These are phyloP conservation scores for Montipora capricornis DNA, from an alignment of 64 coral and sea anemone species.

Conservation along the genomic window DNA sequence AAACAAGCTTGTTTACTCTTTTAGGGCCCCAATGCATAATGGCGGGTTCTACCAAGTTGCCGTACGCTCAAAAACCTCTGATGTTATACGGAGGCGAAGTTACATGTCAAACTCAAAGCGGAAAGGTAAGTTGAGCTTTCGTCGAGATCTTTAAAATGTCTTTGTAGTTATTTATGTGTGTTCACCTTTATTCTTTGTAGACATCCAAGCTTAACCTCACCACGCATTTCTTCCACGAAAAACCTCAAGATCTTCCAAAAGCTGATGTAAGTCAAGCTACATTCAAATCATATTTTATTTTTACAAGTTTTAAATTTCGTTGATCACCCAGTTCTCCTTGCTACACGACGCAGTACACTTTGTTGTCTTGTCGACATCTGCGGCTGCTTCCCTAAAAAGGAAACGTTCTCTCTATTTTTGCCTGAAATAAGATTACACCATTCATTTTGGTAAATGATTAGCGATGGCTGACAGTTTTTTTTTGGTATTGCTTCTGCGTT, in stretches of 20 bases:
- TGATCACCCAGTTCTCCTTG: no score
- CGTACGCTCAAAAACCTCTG: constrained; percentile 90
- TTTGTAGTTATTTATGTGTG: background rate
- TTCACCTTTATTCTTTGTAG: constrained; percentile 25
- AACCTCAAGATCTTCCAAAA: constrained; percentile 91
- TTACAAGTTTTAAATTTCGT: background rate
- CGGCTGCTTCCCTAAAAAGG: no score
- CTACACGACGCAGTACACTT: no score
- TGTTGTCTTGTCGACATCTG: no score
- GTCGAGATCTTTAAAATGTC: background rate
- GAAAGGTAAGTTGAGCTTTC: constrained; percentile 72
- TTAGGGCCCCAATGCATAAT: constrained; percentile 90
- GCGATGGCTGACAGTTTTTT: no score
- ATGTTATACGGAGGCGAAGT: constrained; percentile 96
- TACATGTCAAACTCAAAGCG: constrained; percentile 97
- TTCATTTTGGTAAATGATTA: no score
- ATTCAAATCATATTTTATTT: background rate
- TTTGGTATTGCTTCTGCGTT: no score
- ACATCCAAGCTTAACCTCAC: constrained; percentile 83
- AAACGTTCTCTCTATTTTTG: no score
- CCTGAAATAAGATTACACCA: no score
- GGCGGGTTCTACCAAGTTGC: constrained; percentile 93
- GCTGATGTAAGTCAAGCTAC: constrained; percentile 68
- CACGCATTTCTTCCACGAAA: constrained; percentile 90
- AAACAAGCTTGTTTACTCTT: background rate